Conservation (phyloP, 1,140 invertebrate species). For the Bathynomus jamesi region DNA sequence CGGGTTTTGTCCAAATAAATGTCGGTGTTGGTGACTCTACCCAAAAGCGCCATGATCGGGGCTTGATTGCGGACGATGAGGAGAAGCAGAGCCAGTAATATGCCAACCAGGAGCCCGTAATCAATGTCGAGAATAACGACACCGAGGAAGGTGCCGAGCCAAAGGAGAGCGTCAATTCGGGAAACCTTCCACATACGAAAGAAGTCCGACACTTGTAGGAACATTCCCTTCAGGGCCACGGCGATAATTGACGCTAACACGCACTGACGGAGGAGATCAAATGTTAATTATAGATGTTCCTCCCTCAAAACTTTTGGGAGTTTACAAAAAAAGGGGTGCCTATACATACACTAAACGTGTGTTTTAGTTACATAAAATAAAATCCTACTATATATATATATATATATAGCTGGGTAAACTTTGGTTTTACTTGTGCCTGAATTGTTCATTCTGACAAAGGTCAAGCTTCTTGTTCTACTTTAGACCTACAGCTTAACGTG, state of each 20-base stretch:
- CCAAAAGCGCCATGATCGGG: constrained; percentile 51
- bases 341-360: no score
- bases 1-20: constrained; percentile 63
- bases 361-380: no score
- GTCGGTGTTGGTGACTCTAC: constrained; percentile 61
- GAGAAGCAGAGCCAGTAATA: constrained; percentile 57
- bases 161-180: neutral
- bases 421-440: no score
- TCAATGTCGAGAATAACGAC: constrained; percentile 71
- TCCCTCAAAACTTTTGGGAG: no score
- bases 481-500: no score
- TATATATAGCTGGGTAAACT: no score
- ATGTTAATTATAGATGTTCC: no score
- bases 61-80: constrained; percentile 29
- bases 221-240: constrained; percentile 81
- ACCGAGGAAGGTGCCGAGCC: neutral
- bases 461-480: no score
- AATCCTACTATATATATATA: no score
- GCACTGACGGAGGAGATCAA: constrained; percentile 48
- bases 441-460: no score
- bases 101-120: constrained; percentile 62
- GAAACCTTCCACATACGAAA: constrained; percentile 41
- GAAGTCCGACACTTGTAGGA: constrained; percentile 69
- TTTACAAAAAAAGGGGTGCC: no score
- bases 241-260: constrained; percentile 82